phyloP scores from a whole-genome alignment of 2,888 invertebrate genomes.

The Sminthurides aquaticus region DNA sequence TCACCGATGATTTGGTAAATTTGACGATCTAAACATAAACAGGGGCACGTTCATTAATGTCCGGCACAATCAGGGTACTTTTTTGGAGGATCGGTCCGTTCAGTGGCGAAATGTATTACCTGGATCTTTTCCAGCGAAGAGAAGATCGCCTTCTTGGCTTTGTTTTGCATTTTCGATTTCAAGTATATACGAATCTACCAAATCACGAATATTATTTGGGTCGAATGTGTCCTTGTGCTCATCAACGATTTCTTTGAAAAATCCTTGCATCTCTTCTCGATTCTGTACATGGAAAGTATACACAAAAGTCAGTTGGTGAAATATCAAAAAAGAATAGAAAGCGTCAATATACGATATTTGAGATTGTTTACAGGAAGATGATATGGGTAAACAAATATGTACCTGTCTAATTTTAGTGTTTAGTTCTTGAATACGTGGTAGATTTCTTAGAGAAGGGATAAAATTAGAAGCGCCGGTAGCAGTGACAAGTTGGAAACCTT shows the following conservation, averaged over 20 bases:
- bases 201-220: constrained; percentile 65
- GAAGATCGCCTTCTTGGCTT: constrained; percentile 62
- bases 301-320: background rate
- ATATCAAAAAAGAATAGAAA: background rate
- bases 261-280: constrained; percentile 74
- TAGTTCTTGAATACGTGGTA: constrained; percentile 48
- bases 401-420: constrained; percentile 40
- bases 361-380: too few species aligned
- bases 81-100: too few species aligned
- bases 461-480: constrained; percentile 75
- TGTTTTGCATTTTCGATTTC: constrained; percentile 75
- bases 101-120: too few species aligned
- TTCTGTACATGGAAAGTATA: too few species aligned
- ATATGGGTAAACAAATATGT: constrained; percentile 8
- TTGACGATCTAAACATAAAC: constrained; percentile 84
- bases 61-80: too few species aligned
- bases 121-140: constrained; percentile 79
- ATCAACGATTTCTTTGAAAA: constrained; percentile 60
- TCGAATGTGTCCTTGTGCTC: constrained; percentile 55
- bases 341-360: too few species aligned
- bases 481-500: constrained; percentile 81
- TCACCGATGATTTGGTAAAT: constrained; percentile 85
- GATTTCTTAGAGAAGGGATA: constrained; percentile 65
- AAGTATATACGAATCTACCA: constrained; percentile 75
- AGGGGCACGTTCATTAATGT: too few species aligned